phyloP scores from a whole-genome alignment of 2,113 vertebrate genomes.

The Felis chaus region DNA sequence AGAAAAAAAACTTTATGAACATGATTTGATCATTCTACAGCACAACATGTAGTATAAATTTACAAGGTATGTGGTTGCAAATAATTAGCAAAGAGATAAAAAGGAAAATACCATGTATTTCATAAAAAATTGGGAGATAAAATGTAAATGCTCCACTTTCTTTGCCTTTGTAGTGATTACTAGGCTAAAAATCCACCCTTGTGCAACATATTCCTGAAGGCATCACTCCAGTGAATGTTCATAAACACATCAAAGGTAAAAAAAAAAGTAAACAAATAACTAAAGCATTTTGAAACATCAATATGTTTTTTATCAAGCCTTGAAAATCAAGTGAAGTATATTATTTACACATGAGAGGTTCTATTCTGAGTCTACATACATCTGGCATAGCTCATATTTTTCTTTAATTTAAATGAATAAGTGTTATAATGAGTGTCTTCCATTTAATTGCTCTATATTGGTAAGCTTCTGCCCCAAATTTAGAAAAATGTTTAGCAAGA shows the following conservation, averaged over 20 bases:
- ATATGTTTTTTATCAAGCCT: conserved; percentile 55
- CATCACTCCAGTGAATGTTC: background rate
- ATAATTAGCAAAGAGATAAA: background rate
- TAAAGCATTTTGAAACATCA: conserved; percentile 29
- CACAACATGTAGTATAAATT: background rate
- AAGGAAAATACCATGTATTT: background rate
- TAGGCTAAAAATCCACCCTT: conserved; percentile 15
- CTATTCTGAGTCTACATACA: conserved; percentile 54
- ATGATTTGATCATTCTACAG: background rate
- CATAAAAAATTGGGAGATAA: conserved; percentile 22
- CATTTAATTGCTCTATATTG: conserved; percentile 52
- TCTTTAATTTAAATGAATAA: conserved; percentile 70
- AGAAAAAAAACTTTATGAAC: background rate
- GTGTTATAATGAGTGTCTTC: conserved; percentile 47
- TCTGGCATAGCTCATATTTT: conserved; percentile 66
- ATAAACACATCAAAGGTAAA: conserved; percentile 29
- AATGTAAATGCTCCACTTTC: background rate
- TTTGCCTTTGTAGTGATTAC: background rate
- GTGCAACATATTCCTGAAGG: background rate
- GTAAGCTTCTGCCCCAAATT: conserved; percentile 43
- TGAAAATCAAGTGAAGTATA: conserved; percentile 64
- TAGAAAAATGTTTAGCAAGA: conserved; percentile 41
- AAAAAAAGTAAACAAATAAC: background rate
- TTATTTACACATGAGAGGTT: conserved; percentile 27
- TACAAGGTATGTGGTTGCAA: background rate